Percentiles rank a stretch among this genome's conserved stretches.
These are phyloP conservation scores for Allygus modestus DNA, from an alignment of 2,888 invertebrate species.

Conservation along the genomic window DNA sequence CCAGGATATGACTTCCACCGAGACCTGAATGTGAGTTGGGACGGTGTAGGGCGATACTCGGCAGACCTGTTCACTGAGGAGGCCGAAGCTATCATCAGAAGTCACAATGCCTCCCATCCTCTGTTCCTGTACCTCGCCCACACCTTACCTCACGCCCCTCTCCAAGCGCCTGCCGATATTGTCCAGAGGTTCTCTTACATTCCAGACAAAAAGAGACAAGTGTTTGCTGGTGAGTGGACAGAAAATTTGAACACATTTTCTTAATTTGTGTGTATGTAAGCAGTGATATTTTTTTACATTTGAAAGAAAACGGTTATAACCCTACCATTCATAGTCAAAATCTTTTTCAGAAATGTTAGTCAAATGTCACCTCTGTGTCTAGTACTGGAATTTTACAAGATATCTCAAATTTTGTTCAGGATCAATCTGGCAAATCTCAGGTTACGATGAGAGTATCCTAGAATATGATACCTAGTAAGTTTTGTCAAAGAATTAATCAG, in stretches of 20 bases:
- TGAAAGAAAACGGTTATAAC: no score
- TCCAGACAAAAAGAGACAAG: slow-evolving; percentile 81
- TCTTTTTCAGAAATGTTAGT: no score
- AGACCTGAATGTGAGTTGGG: slow-evolving; percentile 83
- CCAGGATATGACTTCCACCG: slow-evolving; percentile 81
- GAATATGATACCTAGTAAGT: no score
- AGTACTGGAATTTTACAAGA: no score
- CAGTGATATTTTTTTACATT: no score
- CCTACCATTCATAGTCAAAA: no score
- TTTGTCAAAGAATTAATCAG: no score
- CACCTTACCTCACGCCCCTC: slow-evolving; percentile 91
- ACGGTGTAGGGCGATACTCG: slow-evolving; percentile 88
- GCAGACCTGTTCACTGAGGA: slow-evolving; percentile 90
- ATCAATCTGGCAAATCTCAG: no score
- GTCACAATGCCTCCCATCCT: slow-evolving; percentile 83
- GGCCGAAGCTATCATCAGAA: slow-evolving; percentile 83
- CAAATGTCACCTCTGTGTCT: no score
- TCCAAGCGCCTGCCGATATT: slow-evolving; percentile 86
- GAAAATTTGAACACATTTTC: background rate
- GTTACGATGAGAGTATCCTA: no score
- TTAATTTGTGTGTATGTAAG: no score
- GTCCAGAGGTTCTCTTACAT: slow-evolving; percentile 84
- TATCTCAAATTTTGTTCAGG: no score
- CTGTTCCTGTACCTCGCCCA: slow-evolving; percentile 93
- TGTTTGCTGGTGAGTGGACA: slow-evolving; percentile 84